Evolutionary conservation across 2,888 invertebrate genomes (phyloP), one percentile per base, ranked within the genome.

Genomic region (Trichopria drosophilae): DNA sequence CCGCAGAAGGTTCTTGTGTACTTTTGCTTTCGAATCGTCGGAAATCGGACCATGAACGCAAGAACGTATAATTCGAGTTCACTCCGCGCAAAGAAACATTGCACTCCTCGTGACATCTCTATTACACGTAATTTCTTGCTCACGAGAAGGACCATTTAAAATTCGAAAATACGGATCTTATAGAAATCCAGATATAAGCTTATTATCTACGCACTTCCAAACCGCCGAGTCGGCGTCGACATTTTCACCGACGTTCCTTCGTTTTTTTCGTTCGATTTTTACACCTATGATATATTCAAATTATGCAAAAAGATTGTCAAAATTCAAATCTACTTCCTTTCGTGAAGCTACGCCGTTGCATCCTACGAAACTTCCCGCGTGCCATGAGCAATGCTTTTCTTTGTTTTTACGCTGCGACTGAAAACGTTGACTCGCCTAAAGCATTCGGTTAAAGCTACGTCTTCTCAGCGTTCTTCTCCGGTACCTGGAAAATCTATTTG

Each of bases 261-360:
- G n/a, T 35, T 15, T 3, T 12, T 19, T 18, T 35, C 35, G 20
- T 34, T 6, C 20, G 18, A 6, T 29, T 20, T 26, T 16, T 12
- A 29, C 19, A 19, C 20, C 47, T 55, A 62, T 53, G 49, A 57
- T 62, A 51, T 62, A 55, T 58, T 60, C 48, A 64, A 65, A 63
- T 60, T 48, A 64, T 68, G 68, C 61, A 69, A 71, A 69, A 69
- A 71, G 69, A 71, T 69, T 67, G 69, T 71, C 71, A 62, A 67
- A 63, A 65, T 65, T 59, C 60, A 59, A 67, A 54, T 40, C 24
- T 55, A 51, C 45, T 20, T 28, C 18, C 20, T 31, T 20, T 35
- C 28, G 4, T n/a, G n/a, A n/a, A n/a, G n/a, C n/a, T n/a, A n/a
- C n/a, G n/a, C n/a, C n/a, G n/a, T n/a, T n/a, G n/a, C n/a, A n/a